Percentiles rank a stretch among this genome's conserved stretches.
These are phyloP conservation scores for Tenualosa ilisha DNA, from an alignment of 2,797 vertebrate species.

Conservation along the genomic window DNA sequence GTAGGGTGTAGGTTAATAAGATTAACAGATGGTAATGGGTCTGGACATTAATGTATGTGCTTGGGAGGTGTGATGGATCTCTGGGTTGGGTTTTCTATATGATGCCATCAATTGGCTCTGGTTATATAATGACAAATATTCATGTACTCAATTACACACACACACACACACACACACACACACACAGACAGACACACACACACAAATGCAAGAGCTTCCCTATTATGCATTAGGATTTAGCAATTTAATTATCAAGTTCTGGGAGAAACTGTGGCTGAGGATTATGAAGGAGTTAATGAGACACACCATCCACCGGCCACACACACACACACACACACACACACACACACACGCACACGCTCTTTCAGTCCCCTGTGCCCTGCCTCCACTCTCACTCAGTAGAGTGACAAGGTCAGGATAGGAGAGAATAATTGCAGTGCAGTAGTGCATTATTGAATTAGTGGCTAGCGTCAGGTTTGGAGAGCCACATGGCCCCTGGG, in stretches of 20 bases:
- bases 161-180: neutral
- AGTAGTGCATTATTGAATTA: conserved; percentile 29
- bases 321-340: conserved; percentile 52
- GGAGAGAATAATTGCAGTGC: conserved; percentile 30
- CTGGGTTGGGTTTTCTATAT: neutral
- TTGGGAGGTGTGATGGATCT: neutral
- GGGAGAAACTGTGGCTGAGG: neutral
- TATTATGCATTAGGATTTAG: neutral
- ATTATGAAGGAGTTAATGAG: conserved; percentile 23
- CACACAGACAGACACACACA: neutral
- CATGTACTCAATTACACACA: neutral
- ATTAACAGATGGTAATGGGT: too few relatives aligned
- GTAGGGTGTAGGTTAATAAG: too few relatives aligned
- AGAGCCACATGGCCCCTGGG: conserved; percentile 24
- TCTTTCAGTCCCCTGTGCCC: neutral
- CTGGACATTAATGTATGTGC: neutral
- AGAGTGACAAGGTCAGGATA: conserved; percentile 24
- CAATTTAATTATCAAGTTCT: neutral
- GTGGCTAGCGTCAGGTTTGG: neutral
- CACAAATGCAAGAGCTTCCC: neutral
- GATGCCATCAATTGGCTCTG: neutral
- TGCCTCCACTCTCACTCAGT: neutral
- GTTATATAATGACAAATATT: neutral
- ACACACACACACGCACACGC: conserved; percentile 39
- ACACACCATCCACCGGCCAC: neutral